A percentile compares a stretch with the other conserved stretches of the same genome.
Evolutionary conservation across 2,888 invertebrate genomes (phyloP).

Genomic region (Dryadula phaetusa): DNA sequence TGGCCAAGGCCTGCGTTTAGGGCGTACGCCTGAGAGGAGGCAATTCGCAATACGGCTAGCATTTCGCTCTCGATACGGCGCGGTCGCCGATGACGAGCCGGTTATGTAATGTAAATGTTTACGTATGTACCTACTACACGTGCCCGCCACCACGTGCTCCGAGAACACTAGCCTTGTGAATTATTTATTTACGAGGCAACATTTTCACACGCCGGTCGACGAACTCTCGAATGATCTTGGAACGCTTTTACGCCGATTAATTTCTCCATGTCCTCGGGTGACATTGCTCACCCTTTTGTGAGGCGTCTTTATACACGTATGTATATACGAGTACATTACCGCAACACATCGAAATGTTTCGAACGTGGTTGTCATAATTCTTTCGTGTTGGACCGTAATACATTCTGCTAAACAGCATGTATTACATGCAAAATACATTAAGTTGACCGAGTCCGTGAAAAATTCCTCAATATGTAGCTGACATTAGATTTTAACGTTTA

Average conservation of each 20-base stretch:
- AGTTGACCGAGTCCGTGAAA: background rate
- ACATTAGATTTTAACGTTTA: background rate
- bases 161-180: conserved; percentile 84
- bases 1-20: conserved; percentile 48
- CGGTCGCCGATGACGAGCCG: conserved; percentile 79
- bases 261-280: conserved; percentile 65
- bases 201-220: conserved; percentile 83
- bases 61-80: conserved; percentile 76
- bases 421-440: conserved; percentile 27
- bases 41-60: conserved; percentile 63
- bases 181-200: conserved; percentile 84
- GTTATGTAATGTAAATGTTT: conserved; percentile 84
- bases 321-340: too few species aligned
- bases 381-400: conserved; percentile 19
- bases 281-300: conserved; percentile 54
- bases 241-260: conserved; percentile 80
- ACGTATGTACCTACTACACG: conserved; percentile 82
- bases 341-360: conserved; percentile 21
- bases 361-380: conserved; percentile 3
- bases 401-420: conserved; percentile 6
- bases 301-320: conserved; percentile 32
- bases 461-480: background rate
- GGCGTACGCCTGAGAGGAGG: conserved; percentile 53
- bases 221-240: conserved; percentile 81
- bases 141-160: conserved; percentile 76